Evolutionary conservation across 2,888 invertebrate genomes (phyloP).

Genomic region (Archips crataeganus): DNA sequence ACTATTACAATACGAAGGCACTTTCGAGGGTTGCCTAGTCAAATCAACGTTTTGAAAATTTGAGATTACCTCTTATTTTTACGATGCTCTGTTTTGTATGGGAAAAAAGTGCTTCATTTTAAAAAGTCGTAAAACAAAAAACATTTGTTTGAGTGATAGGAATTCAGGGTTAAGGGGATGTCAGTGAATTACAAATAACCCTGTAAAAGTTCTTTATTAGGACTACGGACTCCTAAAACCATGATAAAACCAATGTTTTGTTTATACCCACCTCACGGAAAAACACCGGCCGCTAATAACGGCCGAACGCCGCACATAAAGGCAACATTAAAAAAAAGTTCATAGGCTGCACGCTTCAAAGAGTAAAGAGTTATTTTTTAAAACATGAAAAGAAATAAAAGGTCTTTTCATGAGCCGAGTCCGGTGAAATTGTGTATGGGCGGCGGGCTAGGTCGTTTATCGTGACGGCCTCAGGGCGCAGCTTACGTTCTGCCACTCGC

Average conservation of each 20-base stretch:
- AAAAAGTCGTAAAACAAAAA: too few relatives aligned
- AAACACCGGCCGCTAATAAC: conserved; percentile 34
- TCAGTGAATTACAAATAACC: too few relatives aligned
- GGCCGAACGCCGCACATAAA: conserved; percentile 28
- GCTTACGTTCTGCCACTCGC: conserved; percentile 71
- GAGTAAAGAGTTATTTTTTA: conserved; percentile 34
- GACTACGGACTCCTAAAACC: too few relatives aligned
- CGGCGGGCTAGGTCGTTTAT: conserved; percentile 72
- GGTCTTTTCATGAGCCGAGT: conserved; percentile 68
- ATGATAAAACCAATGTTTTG: not conserved
- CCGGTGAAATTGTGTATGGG: conserved; percentile 78
- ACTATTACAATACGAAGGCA: too few relatives aligned
- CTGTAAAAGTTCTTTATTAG: too few relatives aligned
- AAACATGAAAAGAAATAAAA: conserved; percentile 56
- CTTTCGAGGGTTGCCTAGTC: too few relatives aligned
- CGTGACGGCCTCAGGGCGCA: conserved; percentile 78
- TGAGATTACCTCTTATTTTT: too few relatives aligned
- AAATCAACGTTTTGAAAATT: too few relatives aligned
- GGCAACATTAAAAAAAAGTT: conserved; percentile 38
- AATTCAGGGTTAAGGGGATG: too few relatives aligned
- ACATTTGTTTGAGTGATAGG: too few relatives aligned
- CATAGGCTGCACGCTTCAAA: conserved; percentile 37
- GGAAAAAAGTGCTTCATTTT: too few relatives aligned
- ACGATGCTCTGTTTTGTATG: too few relatives aligned
- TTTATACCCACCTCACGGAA: conserved; percentile 19